A percentile compares a stretch with the other conserved stretches of the same genome.
Evolutionary conservation across 2,113 vertebrate species (phyloP).

Genomic region (Xiphophorus maculatus): DNA sequence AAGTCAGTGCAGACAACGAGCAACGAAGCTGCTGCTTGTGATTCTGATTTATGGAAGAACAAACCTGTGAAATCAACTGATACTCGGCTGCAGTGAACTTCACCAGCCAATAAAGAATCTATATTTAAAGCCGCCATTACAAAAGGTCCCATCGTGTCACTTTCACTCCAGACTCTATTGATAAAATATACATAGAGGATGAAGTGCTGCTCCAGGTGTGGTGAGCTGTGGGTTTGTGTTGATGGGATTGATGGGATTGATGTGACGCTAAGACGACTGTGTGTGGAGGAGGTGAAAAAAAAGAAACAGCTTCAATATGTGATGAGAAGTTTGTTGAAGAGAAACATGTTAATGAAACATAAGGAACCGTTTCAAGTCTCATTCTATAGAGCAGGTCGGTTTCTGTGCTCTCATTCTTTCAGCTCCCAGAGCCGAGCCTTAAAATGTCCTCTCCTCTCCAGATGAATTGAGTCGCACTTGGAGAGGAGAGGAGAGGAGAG

Average conservation of each 20-base stretch:
- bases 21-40: neutral
- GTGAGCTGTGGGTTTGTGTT: constrained; percentile 13
- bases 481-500: constrained; percentile 29
- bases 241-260: constrained; percentile 14
- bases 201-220: neutral
- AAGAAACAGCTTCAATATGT: constrained; percentile 44
- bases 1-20: neutral
- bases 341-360: constrained; percentile 29
- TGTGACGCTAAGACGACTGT: constrained; percentile 53
- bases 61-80: neutral
- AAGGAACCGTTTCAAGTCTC: constrained; percentile 58
- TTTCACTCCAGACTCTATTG: neutral
- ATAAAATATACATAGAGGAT: neutral
- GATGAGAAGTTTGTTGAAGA: constrained; percentile 49
- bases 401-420: constrained; percentile 72
- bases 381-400: constrained; percentile 44
- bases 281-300: neutral
- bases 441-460: constrained; percentile 66
- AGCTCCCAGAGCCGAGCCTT: constrained; percentile 62
- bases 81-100: no score
- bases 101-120: neutral
- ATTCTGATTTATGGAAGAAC: neutral
- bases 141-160: neutral
- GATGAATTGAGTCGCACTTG: constrained; percentile 69
- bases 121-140: neutral